These are phyloP conservation scores for Pholis gunnellus DNA, from an alignment of 2,113 vertebrate species.

Conservation along the genomic window DNA sequence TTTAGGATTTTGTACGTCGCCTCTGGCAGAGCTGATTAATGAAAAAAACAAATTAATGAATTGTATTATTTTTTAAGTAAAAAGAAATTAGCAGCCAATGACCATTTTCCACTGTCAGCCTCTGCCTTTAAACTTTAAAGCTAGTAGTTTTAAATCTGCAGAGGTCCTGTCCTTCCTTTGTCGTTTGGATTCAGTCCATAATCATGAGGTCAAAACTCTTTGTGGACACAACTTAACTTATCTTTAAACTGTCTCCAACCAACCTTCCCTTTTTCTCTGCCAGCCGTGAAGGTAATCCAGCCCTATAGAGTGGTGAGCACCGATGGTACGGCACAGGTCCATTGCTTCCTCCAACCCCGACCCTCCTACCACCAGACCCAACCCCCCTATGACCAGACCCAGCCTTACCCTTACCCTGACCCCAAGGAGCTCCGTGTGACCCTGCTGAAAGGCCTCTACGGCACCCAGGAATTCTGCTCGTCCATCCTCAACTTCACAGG, in stretches of 20 bases:
- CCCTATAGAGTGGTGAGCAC: slow-evolving; percentile 67
- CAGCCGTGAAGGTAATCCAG: slow-evolving; percentile 72
- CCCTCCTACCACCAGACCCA: background rate
- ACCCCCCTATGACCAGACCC: rapidly evolving
- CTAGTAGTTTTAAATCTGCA: background rate
- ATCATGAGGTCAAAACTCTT: background rate
- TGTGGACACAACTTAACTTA: too few relatives aligned
- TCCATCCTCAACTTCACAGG: slow-evolving; percentile 29
- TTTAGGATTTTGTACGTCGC: background rate
- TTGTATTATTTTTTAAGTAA: background rate
- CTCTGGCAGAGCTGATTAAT: background rate
- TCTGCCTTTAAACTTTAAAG: too few relatives aligned
- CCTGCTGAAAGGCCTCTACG: slow-evolving; percentile 68
- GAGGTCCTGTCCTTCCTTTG: background rate
- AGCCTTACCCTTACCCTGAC: background rate
- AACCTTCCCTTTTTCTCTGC: background rate
- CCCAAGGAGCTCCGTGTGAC: slow-evolving; percentile 63
- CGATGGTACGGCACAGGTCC: slow-evolving; percentile 54
- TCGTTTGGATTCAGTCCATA: background rate
- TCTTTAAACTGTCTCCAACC: background rate
- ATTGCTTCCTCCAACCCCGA: slow-evolving; percentile 46
- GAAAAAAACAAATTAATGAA: background rate
- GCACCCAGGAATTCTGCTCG: slow-evolving; percentile 57
- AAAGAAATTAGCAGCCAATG: background rate
- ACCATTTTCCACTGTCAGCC: background rate